Evolutionary conservation across 35 echinoderm and acorn worm genomes (phyloP).

Genomic region (Stichopus chloronotus): DNA sequence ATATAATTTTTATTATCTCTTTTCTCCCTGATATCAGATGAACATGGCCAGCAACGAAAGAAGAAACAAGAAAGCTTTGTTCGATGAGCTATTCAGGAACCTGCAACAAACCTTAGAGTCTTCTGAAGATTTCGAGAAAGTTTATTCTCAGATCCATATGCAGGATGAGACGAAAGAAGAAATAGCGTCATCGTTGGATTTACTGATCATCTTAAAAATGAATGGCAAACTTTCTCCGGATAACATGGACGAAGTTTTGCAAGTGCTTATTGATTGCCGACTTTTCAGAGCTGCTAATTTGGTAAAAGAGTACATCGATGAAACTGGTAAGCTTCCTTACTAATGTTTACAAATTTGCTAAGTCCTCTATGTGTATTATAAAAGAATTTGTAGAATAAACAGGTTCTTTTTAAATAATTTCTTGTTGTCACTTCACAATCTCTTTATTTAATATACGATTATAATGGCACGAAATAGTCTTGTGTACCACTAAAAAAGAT

Average conservation of each 20-base stretch:
- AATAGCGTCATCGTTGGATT: neutral
- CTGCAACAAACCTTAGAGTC: neutral
- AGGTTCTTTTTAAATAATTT: too few species aligned
- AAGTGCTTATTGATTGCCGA: neutral
- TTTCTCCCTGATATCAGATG: neutral
- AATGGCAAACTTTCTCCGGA: neutral
- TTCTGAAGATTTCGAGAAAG: neutral
- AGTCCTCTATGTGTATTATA: too few species aligned
- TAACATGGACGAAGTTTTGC: neutral
- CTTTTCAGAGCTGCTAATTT: conserved; percentile 3
- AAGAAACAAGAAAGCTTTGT: neutral
- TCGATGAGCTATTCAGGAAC: neutral
- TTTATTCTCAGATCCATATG: neutral
- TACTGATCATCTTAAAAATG: neutral
- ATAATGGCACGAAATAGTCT: too few species aligned
- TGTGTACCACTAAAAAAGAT: too few species aligned
- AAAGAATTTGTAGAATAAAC: too few species aligned
- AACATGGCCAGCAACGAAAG: neutral
- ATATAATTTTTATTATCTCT: too few species aligned
- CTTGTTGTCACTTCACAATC: too few species aligned
- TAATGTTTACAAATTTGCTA: too few species aligned
- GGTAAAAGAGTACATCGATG: neutral
- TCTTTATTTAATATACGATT: too few species aligned
- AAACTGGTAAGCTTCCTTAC: neutral
- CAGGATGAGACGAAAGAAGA: neutral